Conservation (phyloP, 2,888 invertebrate genomes). For the Stenotaenia linearis region DNA sequence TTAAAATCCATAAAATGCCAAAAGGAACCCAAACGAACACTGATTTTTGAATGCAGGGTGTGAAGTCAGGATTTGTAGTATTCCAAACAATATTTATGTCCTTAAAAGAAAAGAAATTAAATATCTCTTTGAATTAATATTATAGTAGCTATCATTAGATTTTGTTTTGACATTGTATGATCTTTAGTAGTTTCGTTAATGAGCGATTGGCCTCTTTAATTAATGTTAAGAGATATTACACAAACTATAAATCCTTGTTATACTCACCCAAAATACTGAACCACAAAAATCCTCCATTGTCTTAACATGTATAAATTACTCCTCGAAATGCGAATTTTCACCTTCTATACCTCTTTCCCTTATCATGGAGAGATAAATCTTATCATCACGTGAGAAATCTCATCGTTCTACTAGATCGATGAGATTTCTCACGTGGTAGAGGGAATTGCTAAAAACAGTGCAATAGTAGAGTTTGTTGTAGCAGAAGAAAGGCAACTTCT, state of each 20-base stretch:
- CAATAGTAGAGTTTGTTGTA: too few relatives aligned
- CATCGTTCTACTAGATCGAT: too few relatives aligned
- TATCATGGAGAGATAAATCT: not conserved
- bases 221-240: too few relatives aligned
- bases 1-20: constrained; percentile 31
- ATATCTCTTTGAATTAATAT: not conserved
- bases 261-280: constrained; percentile 17
- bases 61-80: constrained; percentile 31
- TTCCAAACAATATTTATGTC: constrained; percentile 27
- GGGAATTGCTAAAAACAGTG: too few relatives aligned
- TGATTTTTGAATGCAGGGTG: constrained; percentile 29
- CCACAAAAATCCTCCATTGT: constrained; percentile 17
- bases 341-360: not conserved
- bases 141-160: not conserved
- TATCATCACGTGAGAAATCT: not conserved
- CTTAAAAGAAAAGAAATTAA: not conserved
- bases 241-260: not conserved
- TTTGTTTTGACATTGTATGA: not conserved
- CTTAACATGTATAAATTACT: not conserved
- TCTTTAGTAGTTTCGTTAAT: not conserved
- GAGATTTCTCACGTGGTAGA: too few relatives aligned
- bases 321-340: not conserved
- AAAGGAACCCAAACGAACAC: constrained; percentile 32
- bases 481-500: too few relatives aligned
- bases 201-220: too few relatives aligned